Conservation (phyloP, 2,888 invertebrate species). For the Epirrita christyi region DNA sequence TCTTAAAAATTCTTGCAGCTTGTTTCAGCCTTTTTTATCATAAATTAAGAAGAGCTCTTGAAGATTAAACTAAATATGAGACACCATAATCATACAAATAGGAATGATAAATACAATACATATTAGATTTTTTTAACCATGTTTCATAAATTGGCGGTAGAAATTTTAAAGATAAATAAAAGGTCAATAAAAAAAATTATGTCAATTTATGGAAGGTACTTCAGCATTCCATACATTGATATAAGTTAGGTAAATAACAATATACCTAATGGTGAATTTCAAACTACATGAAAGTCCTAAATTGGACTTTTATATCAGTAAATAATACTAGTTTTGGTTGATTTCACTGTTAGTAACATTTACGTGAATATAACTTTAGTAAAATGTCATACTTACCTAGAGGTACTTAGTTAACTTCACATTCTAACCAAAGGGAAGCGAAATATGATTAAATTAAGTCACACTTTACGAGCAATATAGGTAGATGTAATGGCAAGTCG, state of each 20-base stretch:
- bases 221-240: slow-evolving; percentile 62
- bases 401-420: slow-evolving; percentile 21
- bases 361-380: slow-evolving; percentile 14
- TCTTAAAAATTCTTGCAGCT: slow-evolving; percentile 1
- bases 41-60: slow-evolving; percentile 12
- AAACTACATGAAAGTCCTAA: slow-evolving; percentile 30
- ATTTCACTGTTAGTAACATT: slow-evolving; percentile 34
- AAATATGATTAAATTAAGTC: slow-evolving; percentile 27
- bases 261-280: slow-evolving; percentile 34
- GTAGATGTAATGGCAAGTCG: too few relatives aligned
- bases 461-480: slow-evolving; percentile 11
- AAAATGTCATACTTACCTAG: slow-evolving; percentile 9
- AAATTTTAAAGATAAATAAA: background rate
- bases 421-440: slow-evolving; percentile 12
- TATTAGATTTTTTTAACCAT: too few relatives aligned
- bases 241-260: background rate
- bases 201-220: slow-evolving; percentile 63
- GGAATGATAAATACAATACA: slow-evolving; percentile 7
- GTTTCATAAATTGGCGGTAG: background rate
- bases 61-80: slow-evolving; percentile 2
- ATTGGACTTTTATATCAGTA: slow-evolving; percentile 29
- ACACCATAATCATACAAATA: slow-evolving; percentile 8
- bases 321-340: slow-evolving; percentile 59
- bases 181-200: slow-evolving; percentile 23
- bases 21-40: slow-evolving; percentile 4